A percentile compares a stretch with the other conserved stretches of the same genome.
phyloP scores from a whole-genome alignment of 1,140 invertebrate species.

The Eurosta solidaginis region DNA sequence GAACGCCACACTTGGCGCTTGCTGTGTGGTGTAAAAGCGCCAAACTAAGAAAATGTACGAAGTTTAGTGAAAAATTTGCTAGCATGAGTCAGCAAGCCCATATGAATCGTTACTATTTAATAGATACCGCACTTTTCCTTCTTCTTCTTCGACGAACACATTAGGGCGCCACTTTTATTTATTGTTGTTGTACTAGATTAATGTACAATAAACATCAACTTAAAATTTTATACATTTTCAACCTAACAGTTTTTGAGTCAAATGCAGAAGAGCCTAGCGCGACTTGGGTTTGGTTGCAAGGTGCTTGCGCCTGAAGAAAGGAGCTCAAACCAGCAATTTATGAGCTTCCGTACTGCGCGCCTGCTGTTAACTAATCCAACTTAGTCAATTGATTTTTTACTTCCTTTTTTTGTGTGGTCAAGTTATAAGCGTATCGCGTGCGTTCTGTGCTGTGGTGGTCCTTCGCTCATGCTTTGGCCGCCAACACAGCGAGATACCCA shows the following conservation, averaged over 20 bases:
- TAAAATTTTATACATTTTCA: not conserved
- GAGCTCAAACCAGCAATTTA: not conserved
- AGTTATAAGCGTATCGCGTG: not conserved
- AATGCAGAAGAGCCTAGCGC: not conserved
- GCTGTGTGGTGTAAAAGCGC: not conserved
- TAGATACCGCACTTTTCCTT: not conserved
- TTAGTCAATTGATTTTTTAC: not conserved
- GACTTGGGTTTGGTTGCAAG: not conserved
- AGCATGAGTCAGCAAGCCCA: too few species aligned
- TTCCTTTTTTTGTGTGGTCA: not conserved
- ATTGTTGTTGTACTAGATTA: not conserved
- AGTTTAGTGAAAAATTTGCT: too few species aligned
- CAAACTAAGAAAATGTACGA: too few species aligned
- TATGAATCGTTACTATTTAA: not conserved
- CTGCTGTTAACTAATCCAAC: not conserved
- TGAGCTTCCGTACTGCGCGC: not conserved
- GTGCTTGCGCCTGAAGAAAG: not conserved
- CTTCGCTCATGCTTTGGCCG: not conserved
- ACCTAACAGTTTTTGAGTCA: not conserved
- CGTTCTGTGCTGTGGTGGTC: not conserved
- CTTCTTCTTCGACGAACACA: not conserved
- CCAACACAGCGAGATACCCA: not conserved
- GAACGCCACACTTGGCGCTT: not conserved
- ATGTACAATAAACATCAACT: not conserved
- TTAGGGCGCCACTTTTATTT: not conserved